These are phyloP conservation scores for Mycalesis mineus DNA, from an alignment of 2,888 invertebrate species.

Conservation along the genomic window DNA sequence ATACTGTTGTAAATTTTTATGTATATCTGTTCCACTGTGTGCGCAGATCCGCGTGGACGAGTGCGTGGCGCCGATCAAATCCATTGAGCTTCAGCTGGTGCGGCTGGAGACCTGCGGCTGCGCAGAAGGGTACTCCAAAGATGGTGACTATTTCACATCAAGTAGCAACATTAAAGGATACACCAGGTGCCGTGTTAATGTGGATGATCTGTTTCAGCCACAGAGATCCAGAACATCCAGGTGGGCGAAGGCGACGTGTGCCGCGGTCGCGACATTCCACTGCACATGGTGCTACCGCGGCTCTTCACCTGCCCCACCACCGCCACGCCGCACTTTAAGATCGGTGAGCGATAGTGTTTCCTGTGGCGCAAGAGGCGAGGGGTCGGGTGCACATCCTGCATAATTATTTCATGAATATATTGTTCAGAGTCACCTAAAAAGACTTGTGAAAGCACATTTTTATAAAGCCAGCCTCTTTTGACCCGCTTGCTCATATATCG, in stretches of 20 bases:
- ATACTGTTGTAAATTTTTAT: too few relatives aligned
- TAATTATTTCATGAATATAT: too few relatives aligned
- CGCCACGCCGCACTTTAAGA: constrained; percentile 94
- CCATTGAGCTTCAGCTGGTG: constrained; percentile 95
- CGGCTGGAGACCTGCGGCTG: constrained; percentile 97
- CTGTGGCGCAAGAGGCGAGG: too few relatives aligned
- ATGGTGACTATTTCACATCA: too few relatives aligned
- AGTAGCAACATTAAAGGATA: too few relatives aligned
- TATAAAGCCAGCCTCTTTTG: too few relatives aligned
- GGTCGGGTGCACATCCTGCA: too few relatives aligned
- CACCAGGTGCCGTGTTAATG: too few relatives aligned
- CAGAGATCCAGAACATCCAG: constrained; percentile 99
- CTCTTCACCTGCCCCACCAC: constrained; percentile 97
- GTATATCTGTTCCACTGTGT: background rate
- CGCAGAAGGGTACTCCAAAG: constrained; percentile 93
- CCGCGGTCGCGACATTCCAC: constrained; percentile 89
- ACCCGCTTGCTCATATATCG: too few relatives aligned
- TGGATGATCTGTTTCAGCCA: too few relatives aligned
- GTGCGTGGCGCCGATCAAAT: constrained; percentile 90
- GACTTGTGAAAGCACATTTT: too few relatives aligned
- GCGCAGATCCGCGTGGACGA: constrained; percentile 85
- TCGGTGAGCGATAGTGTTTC: constrained; percentile 80
- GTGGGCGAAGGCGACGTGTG: constrained; percentile 95
- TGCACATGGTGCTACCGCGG: constrained; percentile 96
- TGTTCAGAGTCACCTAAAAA: too few relatives aligned